phyloP scores from a whole-genome alignment of 2,113 vertebrate genomes.

The Burhinus bistriatus region DNA sequence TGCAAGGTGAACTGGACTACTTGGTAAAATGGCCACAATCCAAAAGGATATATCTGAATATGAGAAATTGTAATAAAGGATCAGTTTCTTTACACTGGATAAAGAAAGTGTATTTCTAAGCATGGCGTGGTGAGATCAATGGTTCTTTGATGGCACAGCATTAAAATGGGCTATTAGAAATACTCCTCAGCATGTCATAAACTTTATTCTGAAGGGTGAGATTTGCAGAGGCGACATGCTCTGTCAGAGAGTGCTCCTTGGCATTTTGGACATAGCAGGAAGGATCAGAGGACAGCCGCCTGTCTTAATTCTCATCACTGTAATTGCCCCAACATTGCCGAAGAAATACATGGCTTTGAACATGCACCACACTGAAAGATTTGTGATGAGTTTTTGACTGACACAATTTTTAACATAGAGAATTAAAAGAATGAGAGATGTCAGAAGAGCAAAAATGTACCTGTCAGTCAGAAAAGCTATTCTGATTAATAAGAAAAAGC shows the following conservation, averaged over 20 bases:
- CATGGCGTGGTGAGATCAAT: background rate
- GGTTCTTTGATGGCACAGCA: background rate
- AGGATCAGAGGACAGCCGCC: fast-evolving
- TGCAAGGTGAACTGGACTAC: background rate
- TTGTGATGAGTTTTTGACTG: background rate
- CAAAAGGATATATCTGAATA: background rate
- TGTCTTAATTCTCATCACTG: background rate
- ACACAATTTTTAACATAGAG: background rate
- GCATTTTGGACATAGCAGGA: background rate
- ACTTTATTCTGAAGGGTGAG: background rate
- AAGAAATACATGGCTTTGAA: background rate
- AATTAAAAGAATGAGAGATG: background rate
- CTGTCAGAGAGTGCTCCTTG: background rate
- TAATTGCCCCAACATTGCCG: background rate
- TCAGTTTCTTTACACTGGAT: background rate
- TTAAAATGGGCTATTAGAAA: background rate
- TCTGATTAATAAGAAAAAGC: background rate
- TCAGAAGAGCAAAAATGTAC: background rate
- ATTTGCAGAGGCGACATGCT: background rate
- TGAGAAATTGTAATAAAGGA: background rate
- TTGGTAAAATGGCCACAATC: background rate
- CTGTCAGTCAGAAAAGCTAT: background rate
- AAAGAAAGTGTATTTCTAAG: background rate
- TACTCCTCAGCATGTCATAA: background rate
- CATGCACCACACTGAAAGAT: background rate